Base-by-base conservation (phyloP, 30 jellyfish, hydroid and myxozoan genomes). In the Mastigias papua region DNA sequence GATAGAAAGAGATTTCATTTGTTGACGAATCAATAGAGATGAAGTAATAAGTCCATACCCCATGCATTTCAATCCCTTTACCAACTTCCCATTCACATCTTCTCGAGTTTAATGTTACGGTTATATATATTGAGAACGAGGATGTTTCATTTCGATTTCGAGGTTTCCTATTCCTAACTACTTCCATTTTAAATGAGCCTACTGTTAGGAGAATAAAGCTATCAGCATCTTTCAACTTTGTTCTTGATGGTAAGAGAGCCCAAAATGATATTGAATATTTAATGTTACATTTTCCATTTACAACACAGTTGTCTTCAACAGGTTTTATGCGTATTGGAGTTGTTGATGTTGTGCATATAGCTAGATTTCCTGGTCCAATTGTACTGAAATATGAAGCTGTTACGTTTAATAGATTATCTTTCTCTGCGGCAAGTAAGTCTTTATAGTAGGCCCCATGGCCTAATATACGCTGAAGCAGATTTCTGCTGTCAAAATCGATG, bases 361-460 rank as follows among this genome's bases (percentile, higher is more conserved):
- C 91, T 34, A 82, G 84, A 49, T 82, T 82, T 50, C 35, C 91
- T 0, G 84, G 83, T 2, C 91, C 91, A 17, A 30, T 27, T 22
- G 86, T 82, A 21, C 33, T 42, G 42, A 82, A 82, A 35, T 66
- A 54, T n/a, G 60, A 17, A 21, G 25, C 35, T n/a, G 19, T 64
- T 48, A 2, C 11, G n/a, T 48, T 46, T 2, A 68, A 35, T 6
- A 42, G 1, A 1, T 30, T 19, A 7, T 80, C 81, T 0, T 80
- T 80, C 70, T 48, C 60, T 27, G 90, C 90, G 9, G 22, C 22
- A 28, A 34, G 5, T 1, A 61, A 22, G 13, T 37, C 70, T 16
- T 42, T 27, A 29, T 80, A 63, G 64, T 63, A 49, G 20, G 51
- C 61, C 11, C 80, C 80, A 1, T 37, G 48, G 3, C 90, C 90